phyloP scores from a whole-genome alignment of 2,113 vertebrate genomes.

The Reinhardtius hippoglossoides region DNA sequence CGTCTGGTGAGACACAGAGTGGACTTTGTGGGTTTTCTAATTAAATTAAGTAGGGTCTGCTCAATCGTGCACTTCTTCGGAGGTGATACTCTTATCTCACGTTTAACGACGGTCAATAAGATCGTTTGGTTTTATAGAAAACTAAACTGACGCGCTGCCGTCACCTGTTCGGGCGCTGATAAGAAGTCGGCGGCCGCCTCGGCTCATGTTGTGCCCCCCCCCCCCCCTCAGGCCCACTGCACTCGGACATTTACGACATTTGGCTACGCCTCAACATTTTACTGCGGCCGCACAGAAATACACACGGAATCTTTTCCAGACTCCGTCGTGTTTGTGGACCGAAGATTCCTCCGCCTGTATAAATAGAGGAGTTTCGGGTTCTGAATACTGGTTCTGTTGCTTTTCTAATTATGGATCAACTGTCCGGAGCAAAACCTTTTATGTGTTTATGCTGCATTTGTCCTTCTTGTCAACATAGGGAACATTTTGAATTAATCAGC shows the following conservation, averaged over 20 bases:
- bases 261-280: constrained; percentile 45
- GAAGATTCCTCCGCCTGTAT: constrained; percentile 36
- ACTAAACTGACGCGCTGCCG: constrained; percentile 13
- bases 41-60: background rate
- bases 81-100: constrained; percentile 3
- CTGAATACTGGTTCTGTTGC: constrained; percentile 20
- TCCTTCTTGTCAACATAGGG: background rate
- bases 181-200: constrained; percentile 35
- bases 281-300: constrained; percentile 62
- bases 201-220: constrained; percentile 34
- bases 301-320: constrained; percentile 54
- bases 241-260: constrained; percentile 39
- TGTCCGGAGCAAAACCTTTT: background rate
- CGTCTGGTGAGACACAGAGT: background rate
- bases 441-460: background rate
- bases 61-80: constrained; percentile 17
- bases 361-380: constrained; percentile 49
- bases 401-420: constrained; percentile 33
- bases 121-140: constrained; percentile 23
- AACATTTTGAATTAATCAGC: background rate
- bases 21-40: constrained; percentile 17
- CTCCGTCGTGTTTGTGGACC: constrained; percentile 41
- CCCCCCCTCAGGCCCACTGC: constrained; percentile 23
- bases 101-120: constrained; percentile 28
- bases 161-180: constrained; percentile 39